phyloP scores from a whole-genome alignment of 2,113 vertebrate genomes.

The Archocentrus centrarchus region DNA sequence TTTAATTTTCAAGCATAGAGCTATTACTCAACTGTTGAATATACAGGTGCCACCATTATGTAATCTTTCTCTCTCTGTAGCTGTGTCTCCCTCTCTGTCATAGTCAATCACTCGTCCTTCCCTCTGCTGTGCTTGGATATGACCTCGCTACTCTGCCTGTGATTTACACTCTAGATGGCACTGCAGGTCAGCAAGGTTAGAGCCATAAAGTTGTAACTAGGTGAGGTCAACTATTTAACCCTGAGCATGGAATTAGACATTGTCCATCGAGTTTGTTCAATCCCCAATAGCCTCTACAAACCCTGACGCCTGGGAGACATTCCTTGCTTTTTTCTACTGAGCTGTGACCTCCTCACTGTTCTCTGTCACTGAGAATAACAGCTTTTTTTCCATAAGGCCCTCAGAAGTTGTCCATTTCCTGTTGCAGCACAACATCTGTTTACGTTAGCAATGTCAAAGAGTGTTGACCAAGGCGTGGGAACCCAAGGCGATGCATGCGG shows the following conservation, averaged over 20 bases:
- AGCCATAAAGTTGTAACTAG: constrained; percentile 31
- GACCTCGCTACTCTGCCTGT: not conserved
- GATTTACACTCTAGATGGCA: constrained; percentile 29
- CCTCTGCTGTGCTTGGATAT: constrained; percentile 7
- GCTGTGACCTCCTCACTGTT: constrained; percentile 49
- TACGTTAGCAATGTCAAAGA: constrained; percentile 72
- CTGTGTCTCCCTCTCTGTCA: not conserved
- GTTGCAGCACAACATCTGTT: constrained; percentile 73
- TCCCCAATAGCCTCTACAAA: constrained; percentile 1
- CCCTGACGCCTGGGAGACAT: constrained; percentile 9
- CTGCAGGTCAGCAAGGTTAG: constrained; percentile 18
- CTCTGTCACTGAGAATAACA: constrained; percentile 51
- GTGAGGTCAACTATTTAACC: constrained; percentile 51
- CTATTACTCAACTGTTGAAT: not conserved
- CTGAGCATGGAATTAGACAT: constrained; percentile 11
- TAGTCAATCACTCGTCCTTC: not conserved
- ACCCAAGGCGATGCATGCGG: constrained; percentile 47
- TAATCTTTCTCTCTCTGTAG: not conserved
- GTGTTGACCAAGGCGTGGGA: constrained; percentile 76
- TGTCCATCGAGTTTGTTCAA: constrained; percentile 1
- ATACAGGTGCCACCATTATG: not conserved
- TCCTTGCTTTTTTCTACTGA: constrained; percentile 43
- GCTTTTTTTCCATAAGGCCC: constrained; percentile 55
- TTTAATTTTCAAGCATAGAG: not conserved
- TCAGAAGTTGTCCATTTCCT: constrained; percentile 74